Percentiles rank a stretch among this genome's conserved stretches.
Evolutionary conservation across 2,888 invertebrate species (phyloP).

Genomic region (Lycia hirtaria): DNA sequence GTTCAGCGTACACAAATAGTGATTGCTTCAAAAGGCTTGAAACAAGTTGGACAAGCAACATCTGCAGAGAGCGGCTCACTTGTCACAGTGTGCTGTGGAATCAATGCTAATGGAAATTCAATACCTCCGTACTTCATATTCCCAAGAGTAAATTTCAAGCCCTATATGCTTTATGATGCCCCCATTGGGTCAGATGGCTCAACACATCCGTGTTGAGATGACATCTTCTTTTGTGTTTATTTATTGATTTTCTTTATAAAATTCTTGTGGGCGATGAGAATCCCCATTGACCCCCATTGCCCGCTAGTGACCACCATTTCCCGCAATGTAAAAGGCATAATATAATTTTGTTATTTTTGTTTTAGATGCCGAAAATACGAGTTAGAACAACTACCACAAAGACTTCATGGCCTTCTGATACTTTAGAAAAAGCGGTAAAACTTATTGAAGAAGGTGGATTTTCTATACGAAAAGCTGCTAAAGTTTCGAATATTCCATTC

Average conservation of each 20-base stretch:
- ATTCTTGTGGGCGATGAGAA: conserved; percentile 1
- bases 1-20: no score
- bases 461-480: conserved; percentile 41
- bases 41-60: no score
- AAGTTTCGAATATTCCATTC: conserved; percentile 39
- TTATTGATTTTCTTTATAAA: background rate
- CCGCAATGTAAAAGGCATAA: conserved; percentile 26
- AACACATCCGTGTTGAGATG: no score
- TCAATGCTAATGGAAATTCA: no score
- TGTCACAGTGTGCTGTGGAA: no score
- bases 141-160: no score
- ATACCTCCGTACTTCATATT: no score
- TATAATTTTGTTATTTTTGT: conserved; percentile 23
- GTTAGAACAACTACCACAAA: conserved; percentile 31
- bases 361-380: conserved; percentile 34
- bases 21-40: no score
- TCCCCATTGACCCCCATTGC: conserved; percentile 32
- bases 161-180: no score
- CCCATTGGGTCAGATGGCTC: no score
- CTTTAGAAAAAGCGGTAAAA: conserved; percentile 30
- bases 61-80: no score
- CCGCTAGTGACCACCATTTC: conserved; percentile 23
- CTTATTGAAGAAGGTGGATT: conserved; percentile 31
- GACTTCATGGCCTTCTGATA: conserved; percentile 35
- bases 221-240: background rate